A percentile compares a stretch with the other conserved stretches of the same genome.
Conservation (phyloP, 2,113 vertebrate genomes). For the Coturnix japonica region DNA sequence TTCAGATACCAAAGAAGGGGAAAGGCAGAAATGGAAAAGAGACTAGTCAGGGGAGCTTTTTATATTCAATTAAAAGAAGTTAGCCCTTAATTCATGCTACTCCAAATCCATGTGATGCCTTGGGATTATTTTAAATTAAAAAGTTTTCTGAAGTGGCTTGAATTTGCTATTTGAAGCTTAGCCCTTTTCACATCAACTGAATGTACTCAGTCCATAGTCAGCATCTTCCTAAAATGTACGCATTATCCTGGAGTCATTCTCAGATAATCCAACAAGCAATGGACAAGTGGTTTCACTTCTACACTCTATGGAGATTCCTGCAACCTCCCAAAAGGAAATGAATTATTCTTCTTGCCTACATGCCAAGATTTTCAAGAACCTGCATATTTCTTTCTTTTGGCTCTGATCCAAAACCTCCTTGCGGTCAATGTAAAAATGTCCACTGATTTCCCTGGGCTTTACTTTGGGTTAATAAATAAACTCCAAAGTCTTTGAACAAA, state of each 20-base stretch:
- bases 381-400: not conserved
- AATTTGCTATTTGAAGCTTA: slow-evolving; percentile 28
- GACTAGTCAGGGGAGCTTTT: slow-evolving; percentile 6
- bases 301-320: not conserved
- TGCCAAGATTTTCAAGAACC: not conserved
- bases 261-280: not conserved
- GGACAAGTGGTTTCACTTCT: not conserved
- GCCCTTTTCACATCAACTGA: not conserved
- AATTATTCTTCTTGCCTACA: not conserved
- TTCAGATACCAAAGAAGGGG: not conserved
- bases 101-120: not conserved
- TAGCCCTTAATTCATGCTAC: not conserved
- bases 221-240: not conserved
- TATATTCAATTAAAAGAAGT: not conserved
- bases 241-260: not conserved
- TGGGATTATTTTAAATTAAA: not conserved
- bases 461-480: not conserved
- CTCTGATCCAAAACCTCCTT: not conserved
- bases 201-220: not conserved
- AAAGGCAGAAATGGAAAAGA: not conserved
- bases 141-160: not conserved
- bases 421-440: slow-evolving; percentile 15
- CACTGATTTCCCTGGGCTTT: slow-evolving; percentile 7
- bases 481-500: slow-evolving; percentile 18
- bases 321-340: not conserved